Evolutionary conservation across 2,113 vertebrate genomes (phyloP).

Genomic region (Cephalopterus ornatus): DNA sequence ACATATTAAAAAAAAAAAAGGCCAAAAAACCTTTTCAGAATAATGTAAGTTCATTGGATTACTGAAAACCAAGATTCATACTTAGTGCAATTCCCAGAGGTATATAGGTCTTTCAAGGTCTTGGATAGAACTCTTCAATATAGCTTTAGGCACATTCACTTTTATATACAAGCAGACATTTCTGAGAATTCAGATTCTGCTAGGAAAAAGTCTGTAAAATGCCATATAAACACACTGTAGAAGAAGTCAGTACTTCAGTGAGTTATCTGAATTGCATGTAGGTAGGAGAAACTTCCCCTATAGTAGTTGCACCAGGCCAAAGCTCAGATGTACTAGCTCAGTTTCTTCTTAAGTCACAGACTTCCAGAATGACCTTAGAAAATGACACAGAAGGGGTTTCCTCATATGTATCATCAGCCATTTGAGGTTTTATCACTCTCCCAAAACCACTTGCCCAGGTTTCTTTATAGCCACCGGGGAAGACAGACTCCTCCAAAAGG

Average conservation of each 20-base stretch:
- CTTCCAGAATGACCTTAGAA: neutral
- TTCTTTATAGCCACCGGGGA: neutral
- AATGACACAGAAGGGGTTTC: neutral
- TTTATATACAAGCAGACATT: neutral
- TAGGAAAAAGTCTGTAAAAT: neutral
- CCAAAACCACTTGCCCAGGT: neutral
- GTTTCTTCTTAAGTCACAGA: neutral
- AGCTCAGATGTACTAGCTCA: neutral
- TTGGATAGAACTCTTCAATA: neutral
- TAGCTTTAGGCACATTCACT: neutral
- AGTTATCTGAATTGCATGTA: neutral
- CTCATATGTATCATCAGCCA: neutral
- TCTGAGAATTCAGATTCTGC: neutral
- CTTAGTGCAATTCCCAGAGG: neutral
- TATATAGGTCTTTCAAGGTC: neutral
- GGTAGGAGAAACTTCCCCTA: neutral
- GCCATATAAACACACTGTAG: neutral
- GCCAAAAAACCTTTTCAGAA: neutral
- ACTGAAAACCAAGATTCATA: neutral
- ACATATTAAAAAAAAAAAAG: neutral
- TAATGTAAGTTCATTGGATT: neutral
- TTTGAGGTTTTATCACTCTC: neutral
- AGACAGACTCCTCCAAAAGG: neutral
- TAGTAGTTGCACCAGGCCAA: fast-evolving
- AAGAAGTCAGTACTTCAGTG: neutral